Evolutionary conservation across 2,888 invertebrate species (phyloP), one percentile per base, ranked within the genome.

Genomic region (Aphidoletes aphidimyza): DNA sequence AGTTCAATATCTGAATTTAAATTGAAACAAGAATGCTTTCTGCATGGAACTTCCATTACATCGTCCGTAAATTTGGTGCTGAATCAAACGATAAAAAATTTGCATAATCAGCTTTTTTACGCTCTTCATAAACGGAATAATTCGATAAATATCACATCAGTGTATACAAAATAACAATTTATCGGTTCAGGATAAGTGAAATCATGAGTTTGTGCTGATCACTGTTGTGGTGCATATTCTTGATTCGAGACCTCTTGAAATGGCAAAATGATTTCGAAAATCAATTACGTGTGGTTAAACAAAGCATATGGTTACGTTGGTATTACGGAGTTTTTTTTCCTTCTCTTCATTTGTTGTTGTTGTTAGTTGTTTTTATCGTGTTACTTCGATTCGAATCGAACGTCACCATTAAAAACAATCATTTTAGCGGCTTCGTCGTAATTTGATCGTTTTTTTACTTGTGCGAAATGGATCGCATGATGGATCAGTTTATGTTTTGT

Each of bases 401-500:
- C 81, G 81, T 81, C n/a, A 81, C 36, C 81, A 81, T 37, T 37
- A 81, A 37, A 81, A 37, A 81, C 81, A 81, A 81, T 81, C 81
- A 81, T 81, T 81, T 81, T 81, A 37, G 81, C 81, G 81, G 81
- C 81, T 81, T 81, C 81, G 81, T n/a, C 81, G 81, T 81, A 81
- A 81, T 81, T 37, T n/a, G 81, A 81, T 81, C 81, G 37, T 1
- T 36, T 81, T 69, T 81, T 37, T 37, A 1, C 26, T n/a, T 36
- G 78, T 78, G 37, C 81, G 81, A 81, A 81, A 81, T 81, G 2
- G 81, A 81, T 81, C 81, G n/a, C 19, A 81, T 81, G 81, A 81
- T 81, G 81, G 81, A 81, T 81, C 81, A 81, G 81, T 81, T 81
- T 81, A 81, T 81, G 81, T 69, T 69, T 69, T 69, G 26, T 69